Base-by-base conservation (phyloP, 2,797 vertebrate species). In the Delichon dasypus region DNA sequence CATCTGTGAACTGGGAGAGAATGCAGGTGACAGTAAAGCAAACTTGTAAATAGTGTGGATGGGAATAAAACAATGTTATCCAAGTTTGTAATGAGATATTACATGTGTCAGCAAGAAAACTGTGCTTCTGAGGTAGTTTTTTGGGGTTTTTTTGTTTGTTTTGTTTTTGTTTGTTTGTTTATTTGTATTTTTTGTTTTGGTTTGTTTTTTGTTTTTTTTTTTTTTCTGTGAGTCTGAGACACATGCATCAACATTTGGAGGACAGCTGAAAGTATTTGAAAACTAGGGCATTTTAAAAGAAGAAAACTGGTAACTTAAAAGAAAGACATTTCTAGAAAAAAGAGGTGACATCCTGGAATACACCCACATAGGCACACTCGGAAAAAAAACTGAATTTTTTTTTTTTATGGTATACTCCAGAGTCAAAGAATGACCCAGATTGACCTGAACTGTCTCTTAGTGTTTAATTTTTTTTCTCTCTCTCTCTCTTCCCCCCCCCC, bases 351-450 rank as follows among this genome's bases (percentile, higher is more conserved):
- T 47, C 16, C 47, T 78, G 42, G 20, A 90, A 64, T 42, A 50
- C 14, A 40, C 1, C 0, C 9, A 20, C 11, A 29, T 18, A 51
- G 51, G 29, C 11, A 42, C 23, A 42, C 20, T 12, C 1, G 29
- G 6, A 30, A 64, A 65, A 21, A 3, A 16, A 1, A 0, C 40
- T 42, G 40, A 11, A 12, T 12, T 47, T 50, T 11, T 38, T 23
- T 15, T 72, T 66, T 22, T 4, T 5, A 50, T 78, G 13, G 4
- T 68, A 13, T 48, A 32, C 7, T 75, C 20, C 34, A 58, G 57
- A 60, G 47, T 53, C 34, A 78, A 81, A 78, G 51, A 74, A 74
- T 51, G 36, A 74, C 53, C 27, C 30, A 74, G 45, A 64, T 7
- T 77, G 61, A 84, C 50, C 70, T 84, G 16, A 74, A 30, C 10